Base-by-base conservation (phyloP, 2,888 invertebrate species). In the Phania funesta region DNA sequence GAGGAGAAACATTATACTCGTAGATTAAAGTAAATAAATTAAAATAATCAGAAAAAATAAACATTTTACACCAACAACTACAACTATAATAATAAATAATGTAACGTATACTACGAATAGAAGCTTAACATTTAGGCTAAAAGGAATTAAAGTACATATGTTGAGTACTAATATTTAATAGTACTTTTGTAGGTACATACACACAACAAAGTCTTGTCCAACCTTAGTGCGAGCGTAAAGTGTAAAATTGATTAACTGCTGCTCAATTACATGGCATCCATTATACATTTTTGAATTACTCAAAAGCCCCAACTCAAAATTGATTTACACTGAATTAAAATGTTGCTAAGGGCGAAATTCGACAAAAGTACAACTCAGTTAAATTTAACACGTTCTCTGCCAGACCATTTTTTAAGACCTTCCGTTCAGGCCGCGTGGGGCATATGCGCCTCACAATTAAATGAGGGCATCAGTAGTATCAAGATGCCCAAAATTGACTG, bases 11-110 rank as follows among this genome's bases (percentile, higher is more conserved):
- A 71, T 76, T 58, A 52, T 58, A 68, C 16, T 38, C 52, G 65
- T 16, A n/a, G n/a, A n/a, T n/a, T n/a, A 70, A 73, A 71, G 65
- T 76, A 46, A 60, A 80, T 80, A 71, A 81, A 81, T 76, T 76
- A 71, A 60, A 60, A 65, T 54, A 81, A 76, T 54, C 54, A 73
- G 41, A 60, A 41, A 65, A 62, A 52, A 52, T n/a, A 70, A 52
- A 68, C 38, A 35, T 58, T 73, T 73, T 73, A 79, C 46, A 74
- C 58, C 41, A 68, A 74, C 46, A 79, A 73, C 65, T 71, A 48
- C 16, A 65, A 71, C 48, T 58, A 65, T 56, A 50, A 65, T 46
- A 81, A 81, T 81, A 81, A 81, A 81, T 81, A 48, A 81, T 62
- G 16, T 64, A 54, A 70, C 18, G 41, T 32, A 68, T 46, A 38